Evolutionary conservation across 2,797 vertebrate genomes (phyloP), one percentile per base, ranked within the genome.

Genomic region (Poeciliopsis gracilis): DNA sequence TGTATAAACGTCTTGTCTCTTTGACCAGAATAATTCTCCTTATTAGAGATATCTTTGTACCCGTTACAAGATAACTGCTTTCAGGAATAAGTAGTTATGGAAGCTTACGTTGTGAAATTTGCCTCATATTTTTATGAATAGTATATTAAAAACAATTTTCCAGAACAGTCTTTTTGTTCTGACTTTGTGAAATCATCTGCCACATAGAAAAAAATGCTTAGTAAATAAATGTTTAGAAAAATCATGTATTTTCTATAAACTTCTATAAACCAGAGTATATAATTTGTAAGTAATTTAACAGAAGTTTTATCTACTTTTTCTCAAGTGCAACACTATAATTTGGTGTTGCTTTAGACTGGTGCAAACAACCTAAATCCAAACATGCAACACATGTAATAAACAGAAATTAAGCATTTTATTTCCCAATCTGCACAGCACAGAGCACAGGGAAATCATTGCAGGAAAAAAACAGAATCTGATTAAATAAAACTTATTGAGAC

Each of bases 401-500:
- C 5, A n/a, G 6, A 45, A 45, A 13, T 16, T 70, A 70, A 70
- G 25, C 43, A 70, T 28, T 70, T 70, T 70, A 70, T 28, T 70
- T 70, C 41, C 12, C 2, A 18, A 28, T 16, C 25, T 46, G 25
- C 25, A 45, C 13, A 45, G 25, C 43, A 28, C 41, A 45, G 7
- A 45, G 13, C 25, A 28, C 13, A 5, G 18, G 25, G 71, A 46
- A 46, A 30, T 63, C 4, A 61, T 2, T 20, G n/a, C 11, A 25
- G 51, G 51, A 47, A 72, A 72, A 16, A n/a, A 30, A 20, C 41
- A 6, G 25, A 55, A 41, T 25, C 41, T 38, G 33, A 77, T 9
- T 74, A 33, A 79, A 80, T 13, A 78, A 81, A 12, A 53, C 25
- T 77, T 87, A 87, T 81, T 11, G 80, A 25, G 18, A 70, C 2